Percentiles rank a stretch among this genome's conserved stretches.
phyloP scores from a whole-genome alignment of 2,888 invertebrate species.

The Lithodes maja region DNA sequence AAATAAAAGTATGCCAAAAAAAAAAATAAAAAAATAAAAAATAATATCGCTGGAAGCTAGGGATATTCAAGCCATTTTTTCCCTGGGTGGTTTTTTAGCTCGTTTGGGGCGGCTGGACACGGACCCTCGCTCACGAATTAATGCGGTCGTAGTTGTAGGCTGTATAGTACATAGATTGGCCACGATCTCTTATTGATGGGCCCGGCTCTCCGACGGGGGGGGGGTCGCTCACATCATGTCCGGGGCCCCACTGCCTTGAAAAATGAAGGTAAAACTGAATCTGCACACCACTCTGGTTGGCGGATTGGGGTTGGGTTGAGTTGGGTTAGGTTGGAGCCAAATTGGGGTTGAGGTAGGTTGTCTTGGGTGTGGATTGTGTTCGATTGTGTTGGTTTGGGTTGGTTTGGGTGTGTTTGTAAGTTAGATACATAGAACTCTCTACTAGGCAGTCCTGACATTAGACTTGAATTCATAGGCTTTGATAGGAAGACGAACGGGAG shows the following conservation, averaged over 20 bases:
- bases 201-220: not conserved
- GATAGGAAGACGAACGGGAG: no score
- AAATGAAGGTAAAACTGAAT: conserved; percentile 9
- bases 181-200: conserved; percentile 23
- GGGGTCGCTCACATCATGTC: not conserved
- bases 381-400: no score
- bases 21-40: conserved; percentile 6
- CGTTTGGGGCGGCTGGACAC: conserved; percentile 20
- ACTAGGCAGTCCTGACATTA: no score
- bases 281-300: not conserved
- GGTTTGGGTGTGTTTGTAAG: no score
- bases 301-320: not conserved
- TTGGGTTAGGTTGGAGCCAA: no score
- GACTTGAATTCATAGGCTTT: no score
- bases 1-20: not conserved
- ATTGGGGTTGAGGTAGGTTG: no score
- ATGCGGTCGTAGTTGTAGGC: conserved; percentile 41
- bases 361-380: no score
- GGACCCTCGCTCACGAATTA: conserved; percentile 26
- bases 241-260: not conserved
- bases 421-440: no score
- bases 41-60: not conserved
- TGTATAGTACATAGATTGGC: conserved; percentile 50
- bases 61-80: conserved; percentile 24
- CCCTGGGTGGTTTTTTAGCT: conserved; percentile 6